phyloP scores from a whole-genome alignment of 2,797 vertebrate genomes.

The Microhierax caerulescens region DNA sequence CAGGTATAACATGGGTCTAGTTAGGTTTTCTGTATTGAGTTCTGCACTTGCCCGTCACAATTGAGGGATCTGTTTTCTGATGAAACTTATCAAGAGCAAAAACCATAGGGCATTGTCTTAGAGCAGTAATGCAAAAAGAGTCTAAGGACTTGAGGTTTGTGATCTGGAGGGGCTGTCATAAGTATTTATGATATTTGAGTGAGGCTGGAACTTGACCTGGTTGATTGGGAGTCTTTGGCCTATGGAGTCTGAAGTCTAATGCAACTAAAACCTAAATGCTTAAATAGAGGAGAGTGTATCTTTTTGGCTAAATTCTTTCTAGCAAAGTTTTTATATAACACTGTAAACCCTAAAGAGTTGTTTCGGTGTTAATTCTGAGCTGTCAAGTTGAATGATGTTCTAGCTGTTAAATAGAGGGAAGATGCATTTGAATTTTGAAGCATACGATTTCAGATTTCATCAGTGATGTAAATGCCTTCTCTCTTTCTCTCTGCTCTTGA shows the following conservation, averaged over 20 bases:
- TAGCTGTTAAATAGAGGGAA: background rate
- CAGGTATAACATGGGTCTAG: slow-evolving; percentile 79
- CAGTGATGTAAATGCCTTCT: background rate
- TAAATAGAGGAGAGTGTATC: background rate
- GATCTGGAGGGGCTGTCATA: rapidly evolving
- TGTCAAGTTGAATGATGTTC: background rate
- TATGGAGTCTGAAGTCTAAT: background rate
- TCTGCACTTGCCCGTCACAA: background rate
- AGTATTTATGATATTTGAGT: background rate
- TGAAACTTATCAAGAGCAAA: background rate
- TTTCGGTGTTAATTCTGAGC: background rate
- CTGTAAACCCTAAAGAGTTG: background rate
- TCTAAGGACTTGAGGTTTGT: background rate
- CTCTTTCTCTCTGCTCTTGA: background rate
- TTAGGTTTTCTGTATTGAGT: background rate
- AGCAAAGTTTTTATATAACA: background rate
- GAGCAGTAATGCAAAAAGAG: background rate
- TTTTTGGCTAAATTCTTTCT: background rate
- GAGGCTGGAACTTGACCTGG: background rate
- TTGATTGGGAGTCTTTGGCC: background rate
- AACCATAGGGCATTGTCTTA: background rate
- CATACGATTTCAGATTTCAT: background rate
- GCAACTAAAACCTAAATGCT: background rate
- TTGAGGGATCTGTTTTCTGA: background rate
- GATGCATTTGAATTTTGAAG: background rate